Conservation (phyloP, 2,113 vertebrate genomes). For the Hypanus sabinus region DNA sequence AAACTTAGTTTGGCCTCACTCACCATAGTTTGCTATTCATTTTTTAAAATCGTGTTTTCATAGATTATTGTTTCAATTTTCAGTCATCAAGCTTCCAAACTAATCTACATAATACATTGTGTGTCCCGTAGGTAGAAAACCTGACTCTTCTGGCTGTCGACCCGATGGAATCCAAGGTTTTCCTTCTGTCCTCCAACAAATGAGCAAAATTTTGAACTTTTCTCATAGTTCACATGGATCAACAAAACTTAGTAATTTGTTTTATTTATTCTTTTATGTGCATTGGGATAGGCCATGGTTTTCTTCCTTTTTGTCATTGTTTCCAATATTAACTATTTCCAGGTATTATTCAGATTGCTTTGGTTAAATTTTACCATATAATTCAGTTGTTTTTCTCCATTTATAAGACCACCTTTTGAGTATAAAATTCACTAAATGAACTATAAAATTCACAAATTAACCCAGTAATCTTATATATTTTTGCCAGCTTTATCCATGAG, state of each 20-base stretch:
- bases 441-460: not conserved
- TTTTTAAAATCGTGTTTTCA: not conserved
- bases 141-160: constrained; percentile 54
- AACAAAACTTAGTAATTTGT: constrained; percentile 63
- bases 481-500: not conserved
- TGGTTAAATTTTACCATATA: not conserved
- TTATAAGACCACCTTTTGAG: not conserved
- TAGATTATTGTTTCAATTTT: not conserved
- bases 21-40: not conserved
- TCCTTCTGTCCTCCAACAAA: constrained; percentile 75
- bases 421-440: not conserved
- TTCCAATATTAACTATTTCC: not conserved
- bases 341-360: not conserved
- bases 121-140: constrained; percentile 58
- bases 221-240: constrained; percentile 54
- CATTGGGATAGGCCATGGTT: not conserved
- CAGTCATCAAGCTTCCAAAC: not conserved
- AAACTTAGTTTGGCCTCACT: not conserved
- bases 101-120: constrained; percentile 21
- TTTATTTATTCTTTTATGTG: not conserved
- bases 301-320: not conserved
- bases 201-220: constrained; percentile 83
- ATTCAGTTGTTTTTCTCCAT: not conserved
- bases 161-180: constrained; percentile 74
- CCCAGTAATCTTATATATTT: not conserved